phyloP scores from a whole-genome alignment of 2,797 vertebrate genomes.

The Hydrophis major region DNA sequence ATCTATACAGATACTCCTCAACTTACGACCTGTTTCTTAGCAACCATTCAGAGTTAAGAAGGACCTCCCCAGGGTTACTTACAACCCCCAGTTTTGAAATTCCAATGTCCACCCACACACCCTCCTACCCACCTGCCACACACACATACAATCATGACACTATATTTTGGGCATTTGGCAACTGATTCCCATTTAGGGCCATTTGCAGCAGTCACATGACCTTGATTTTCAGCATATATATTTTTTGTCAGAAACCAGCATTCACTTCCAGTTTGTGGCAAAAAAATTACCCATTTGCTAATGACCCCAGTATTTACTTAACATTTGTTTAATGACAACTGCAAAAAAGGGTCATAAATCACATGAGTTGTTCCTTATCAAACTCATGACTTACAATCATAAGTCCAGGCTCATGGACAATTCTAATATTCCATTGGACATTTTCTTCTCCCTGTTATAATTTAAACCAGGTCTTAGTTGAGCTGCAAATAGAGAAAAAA shows the following conservation, averaged over 20 bases:
- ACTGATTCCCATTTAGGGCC: background rate
- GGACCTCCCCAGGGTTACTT: background rate
- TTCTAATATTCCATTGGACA: background rate
- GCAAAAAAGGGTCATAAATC: background rate
- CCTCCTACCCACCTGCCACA: no score
- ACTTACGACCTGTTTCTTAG: background rate
- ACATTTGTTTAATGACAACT: background rate
- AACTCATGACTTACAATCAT: background rate
- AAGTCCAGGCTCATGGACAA: background rate
- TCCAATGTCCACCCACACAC: background rate
- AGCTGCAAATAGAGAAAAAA: background rate
- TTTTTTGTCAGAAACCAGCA: no score
- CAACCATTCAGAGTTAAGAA: background rate
- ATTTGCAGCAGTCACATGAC: background rate
- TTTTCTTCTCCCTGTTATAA: background rate
- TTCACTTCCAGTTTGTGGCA: background rate
- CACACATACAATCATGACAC: background rate
- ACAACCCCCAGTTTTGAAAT: background rate
- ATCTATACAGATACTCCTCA: background rate
- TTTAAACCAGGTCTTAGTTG: background rate
- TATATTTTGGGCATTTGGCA: no score
- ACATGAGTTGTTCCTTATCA: background rate
- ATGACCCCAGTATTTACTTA: background rate
- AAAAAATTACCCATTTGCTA: background rate
- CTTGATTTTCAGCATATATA: background rate